Base-by-base conservation (phyloP, 2,113 vertebrate genomes). In the Phalacrocorax carbo region DNA sequence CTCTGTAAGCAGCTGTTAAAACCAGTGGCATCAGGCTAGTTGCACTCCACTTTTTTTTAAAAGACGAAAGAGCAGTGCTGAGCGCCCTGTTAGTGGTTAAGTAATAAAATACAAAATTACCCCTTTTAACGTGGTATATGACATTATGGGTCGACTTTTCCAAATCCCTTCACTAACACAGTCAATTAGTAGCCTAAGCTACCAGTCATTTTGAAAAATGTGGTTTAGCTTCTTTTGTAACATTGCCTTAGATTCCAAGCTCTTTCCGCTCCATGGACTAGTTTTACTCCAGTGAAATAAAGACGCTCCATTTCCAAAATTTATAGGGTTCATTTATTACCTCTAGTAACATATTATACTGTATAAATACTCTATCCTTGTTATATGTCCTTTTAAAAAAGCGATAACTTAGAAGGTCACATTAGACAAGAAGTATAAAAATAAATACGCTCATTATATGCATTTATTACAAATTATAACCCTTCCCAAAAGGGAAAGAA, bases 331-430 rank as follows among this genome's bases (percentile, higher is more conserved):
- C 96, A 98, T 98, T 98, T 98, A 98, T 98, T 98, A 98, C 96
- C 95, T 98, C 98, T 98, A 98, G 97, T 98, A 98, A 98, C 97
- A 99, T 99, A 98, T 98, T 98, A 99, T 98, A 99, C 97, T 98
- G 99, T 98, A 99, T 99, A 99, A 99, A 99, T 99, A 99, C 99
- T 99, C 99, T 99, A 98, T 99, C 98, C 98, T 99, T 97, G 97
- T 97, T 99, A 99, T 99, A 99, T 99, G 98, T 98, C 98, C 98
- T 99, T 99, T 99, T 98, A 99, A 98, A 99, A 99, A 99, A 98
- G 99, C 96, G 98, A 99, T 99, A 99, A 99, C 98, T 99, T 99
- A 98, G 97, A 97, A 98, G 98, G 98, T 99, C 99, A 99, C 98
- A 99, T 99, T 99, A 99, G 98, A 99, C 98, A 99, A 98, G 98